phyloP scores from a whole-genome alignment of 2,888 invertebrate genomes.

The Drosophila austrosaltans region DNA sequence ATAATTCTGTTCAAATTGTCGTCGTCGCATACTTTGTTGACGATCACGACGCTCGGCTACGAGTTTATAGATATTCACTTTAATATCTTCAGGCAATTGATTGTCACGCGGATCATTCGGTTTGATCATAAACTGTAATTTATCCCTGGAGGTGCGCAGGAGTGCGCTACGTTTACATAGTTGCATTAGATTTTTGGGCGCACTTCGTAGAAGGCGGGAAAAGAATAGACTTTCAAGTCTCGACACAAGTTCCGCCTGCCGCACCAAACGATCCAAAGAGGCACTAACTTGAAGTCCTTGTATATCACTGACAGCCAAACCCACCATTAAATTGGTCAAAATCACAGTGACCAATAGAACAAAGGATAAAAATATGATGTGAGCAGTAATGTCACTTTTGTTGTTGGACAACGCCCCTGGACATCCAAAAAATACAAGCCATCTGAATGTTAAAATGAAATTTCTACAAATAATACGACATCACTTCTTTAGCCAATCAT shows the following conservation, averaged over 20 bases:
- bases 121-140: slow-evolving; percentile 89
- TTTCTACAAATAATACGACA: too few species aligned
- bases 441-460: too few species aligned
- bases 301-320: slow-evolving; percentile 93
- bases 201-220: slow-evolving; percentile 88
- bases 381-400: slow-evolving; percentile 86
- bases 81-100: slow-evolving; percentile 90
- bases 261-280: slow-evolving; percentile 90
- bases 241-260: slow-evolving; percentile 92
- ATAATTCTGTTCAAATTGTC: slow-evolving; percentile 83
- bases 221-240: slow-evolving; percentile 93
- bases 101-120: slow-evolving; percentile 93
- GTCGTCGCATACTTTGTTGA: slow-evolving; percentile 85
- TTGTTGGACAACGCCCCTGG: too few species aligned
- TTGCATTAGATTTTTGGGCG: slow-evolving; percentile 87
- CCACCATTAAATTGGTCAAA: slow-evolving; percentile 92
- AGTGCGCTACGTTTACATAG: slow-evolving; percentile 89
- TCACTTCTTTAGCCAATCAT: too few species aligned
- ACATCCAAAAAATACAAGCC: too few species aligned
- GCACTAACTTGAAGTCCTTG: slow-evolving; percentile 92
- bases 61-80: slow-evolving; percentile 89
- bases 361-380: slow-evolving; percentile 90
- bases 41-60: slow-evolving; percentile 88
- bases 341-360: slow-evolving; percentile 92
- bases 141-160: slow-evolving; percentile 89